Conservation (phyloP, 2,888 invertebrate species). For the Marasmarcha lunaedactyla region DNA sequence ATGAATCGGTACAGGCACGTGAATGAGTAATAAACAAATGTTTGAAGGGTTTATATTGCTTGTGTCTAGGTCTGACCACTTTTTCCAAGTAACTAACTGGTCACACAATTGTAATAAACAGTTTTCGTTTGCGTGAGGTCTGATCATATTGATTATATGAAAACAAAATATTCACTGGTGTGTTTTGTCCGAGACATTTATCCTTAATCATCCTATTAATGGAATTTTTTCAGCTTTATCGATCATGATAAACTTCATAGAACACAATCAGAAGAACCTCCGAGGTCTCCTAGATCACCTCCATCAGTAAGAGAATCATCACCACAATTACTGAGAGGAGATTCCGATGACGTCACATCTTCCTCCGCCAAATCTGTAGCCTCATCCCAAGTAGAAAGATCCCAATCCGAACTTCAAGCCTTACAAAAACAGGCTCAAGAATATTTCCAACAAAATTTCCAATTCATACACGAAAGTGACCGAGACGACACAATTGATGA, state of each 20-base stretch:
- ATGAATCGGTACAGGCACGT: too few relatives aligned
- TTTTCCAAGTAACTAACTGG: too few relatives aligned
- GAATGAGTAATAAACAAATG: too few relatives aligned
- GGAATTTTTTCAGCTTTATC: slow-evolving; percentile 32
- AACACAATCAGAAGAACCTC: slow-evolving; percentile 88
- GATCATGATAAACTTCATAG: slow-evolving; percentile 84
- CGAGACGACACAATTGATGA: slow-evolving; percentile 65
- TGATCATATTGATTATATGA: too few relatives aligned
- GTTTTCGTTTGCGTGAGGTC: too few relatives aligned
- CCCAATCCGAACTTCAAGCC: slow-evolving; percentile 47
- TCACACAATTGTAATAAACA: too few relatives aligned
- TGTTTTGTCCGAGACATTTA: too few relatives aligned
- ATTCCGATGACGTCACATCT: slow-evolving; percentile 55
- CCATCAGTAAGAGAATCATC: slow-evolving; percentile 58
- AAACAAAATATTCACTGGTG: too few relatives aligned
- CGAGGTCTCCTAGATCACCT: slow-evolving; percentile 77
- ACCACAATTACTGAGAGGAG: slow-evolving; percentile 49
- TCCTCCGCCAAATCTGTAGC: slow-evolving; percentile 54
- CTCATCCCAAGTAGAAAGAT: slow-evolving; percentile 50
- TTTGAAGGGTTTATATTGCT: too few relatives aligned
- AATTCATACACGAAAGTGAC: slow-evolving; percentile 65
- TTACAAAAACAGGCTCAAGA: slow-evolving; percentile 57
- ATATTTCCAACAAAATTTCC: slow-evolving; percentile 65
- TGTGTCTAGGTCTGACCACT: too few relatives aligned
- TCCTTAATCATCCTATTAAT: too few relatives aligned